Evolutionary conservation across 30 jellyfish, hydroid and myxozoan species (phyloP), one percentile per base, ranked within the genome.

Genomic region (Cassiopea xamachana): DNA sequence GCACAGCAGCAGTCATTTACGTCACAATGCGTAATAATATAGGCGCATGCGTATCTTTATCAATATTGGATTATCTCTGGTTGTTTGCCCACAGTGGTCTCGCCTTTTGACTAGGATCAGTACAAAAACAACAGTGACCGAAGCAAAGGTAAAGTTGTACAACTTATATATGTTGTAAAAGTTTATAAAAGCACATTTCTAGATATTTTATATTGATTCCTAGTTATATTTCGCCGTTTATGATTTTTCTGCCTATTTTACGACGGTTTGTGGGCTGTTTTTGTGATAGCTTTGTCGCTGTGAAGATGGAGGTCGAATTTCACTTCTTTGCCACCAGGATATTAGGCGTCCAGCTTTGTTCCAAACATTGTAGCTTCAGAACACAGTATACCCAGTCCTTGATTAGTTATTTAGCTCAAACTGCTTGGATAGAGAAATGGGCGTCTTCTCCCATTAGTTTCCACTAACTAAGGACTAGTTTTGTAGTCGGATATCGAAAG

Each of bases 21-120:
- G 74, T 48, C 58, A 87, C 86, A 87, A 87, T 67, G 81, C 67
- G 50, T 17, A 82, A 47, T 18, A 49, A 7, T 27, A 18, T 15
- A 10, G 12, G 83, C 94, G 89, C 94, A 87, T 87, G 94, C 94
- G 94, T 77, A 77, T 76, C 75, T 14, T 68, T 2, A 87, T 77
- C 75, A 70, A 87, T 77, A 80, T 87, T 80, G 81, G 86, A 80
- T 87, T 74, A 76, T 86, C 81, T 78, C 58, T 48, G 77, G 94
- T 75, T 87, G 89, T 87, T 87, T 67, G 94, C 76, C 48, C 82
- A 46, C 74, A 62, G 82, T 44, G 48, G 83, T 75, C 89, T 77
- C 84, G 82, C 94, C 86, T 87, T 60, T 73, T 60, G 85, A 70
- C 77, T 76, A 79, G 76, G 73, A 77, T 50, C 55, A 69, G 48